Base-by-base conservation (phyloP, 2,113 vertebrate species). In the Tiliqua scincoides region DNA sequence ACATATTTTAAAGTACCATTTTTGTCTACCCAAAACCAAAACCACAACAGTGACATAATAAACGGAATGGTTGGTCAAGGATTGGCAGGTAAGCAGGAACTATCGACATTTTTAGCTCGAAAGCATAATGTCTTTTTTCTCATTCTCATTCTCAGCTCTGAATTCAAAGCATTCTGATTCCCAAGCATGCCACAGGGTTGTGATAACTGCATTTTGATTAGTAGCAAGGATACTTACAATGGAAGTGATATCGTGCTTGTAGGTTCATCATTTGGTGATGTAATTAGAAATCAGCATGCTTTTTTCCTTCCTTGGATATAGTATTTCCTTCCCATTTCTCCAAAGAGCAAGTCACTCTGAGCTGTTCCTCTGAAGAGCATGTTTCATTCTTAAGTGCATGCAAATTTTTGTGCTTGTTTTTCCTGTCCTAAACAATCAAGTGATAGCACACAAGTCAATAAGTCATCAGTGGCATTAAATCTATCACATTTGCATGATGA, bases 201-300 rank as follows among this genome's bases (percentile, higher is more conserved):
- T 65, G 48, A 61, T 78, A 32, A 81, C 67, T 65, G 30, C 12
- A 30, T 61, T 72, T 85, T 91, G 84, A 30, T 87, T 71, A 82
- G 20, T 32, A 79, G 76, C 40, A 81, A 75, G 30, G 0, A 70
- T 95, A 96, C 96, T 97, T 93, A 96, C 96, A 89, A 94, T 95
- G 96, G 93, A 96, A 96, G 90, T 93, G 96, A 88, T 96, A 94
- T 91, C 95, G 96, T 91, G 89, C 94, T 91, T 95, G 95, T 94
- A 94, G 95, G 96, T 96, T 96, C 96, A 95, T 97, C 96, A 96
- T 97, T 96, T 96, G 95, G 93, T 91, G 95, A 93, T 93, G 89
- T 87, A 95, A 92, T 93, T 94, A 95, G 94, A 93, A 95, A 93
- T 96, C 95, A 95, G 95, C 94, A 93, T 96, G 94, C 92, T 96